These are phyloP conservation scores for Dynastes tityus DNA, from an alignment of 2,888 invertebrate genomes.

Conservation along the genomic window DNA sequence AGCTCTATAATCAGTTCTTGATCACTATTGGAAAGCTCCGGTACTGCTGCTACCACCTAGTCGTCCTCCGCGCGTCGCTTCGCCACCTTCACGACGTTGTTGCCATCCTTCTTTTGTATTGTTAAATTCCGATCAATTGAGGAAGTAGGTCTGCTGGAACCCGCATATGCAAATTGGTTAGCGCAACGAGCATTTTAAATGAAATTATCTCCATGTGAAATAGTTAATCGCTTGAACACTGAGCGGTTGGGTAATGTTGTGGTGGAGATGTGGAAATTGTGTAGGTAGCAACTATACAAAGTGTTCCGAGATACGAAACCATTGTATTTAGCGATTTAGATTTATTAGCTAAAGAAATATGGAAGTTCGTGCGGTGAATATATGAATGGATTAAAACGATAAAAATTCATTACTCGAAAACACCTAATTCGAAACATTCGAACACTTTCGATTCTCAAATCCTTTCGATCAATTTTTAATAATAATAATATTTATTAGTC, in stretches of 20 bases:
- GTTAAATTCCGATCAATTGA: conserved; percentile 22
- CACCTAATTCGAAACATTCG: no score
- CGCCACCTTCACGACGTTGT: neutral
- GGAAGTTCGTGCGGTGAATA: no score
- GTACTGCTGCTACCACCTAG: no score
- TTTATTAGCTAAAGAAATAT: no score
- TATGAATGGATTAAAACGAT: no score
- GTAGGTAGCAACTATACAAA: neutral
- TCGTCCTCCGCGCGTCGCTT: neutral
- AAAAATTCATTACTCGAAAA: no score
- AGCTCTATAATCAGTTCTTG: conserved; percentile 24
- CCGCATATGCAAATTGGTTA: conserved; percentile 18
- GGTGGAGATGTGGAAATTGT: neutral
- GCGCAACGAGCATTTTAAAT: conserved; percentile 18
- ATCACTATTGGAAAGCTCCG: conserved; percentile 31
- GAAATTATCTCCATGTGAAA: conserved; percentile 20
- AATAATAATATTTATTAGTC: no score
- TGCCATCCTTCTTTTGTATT: conserved; percentile 10
- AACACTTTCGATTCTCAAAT: no score
- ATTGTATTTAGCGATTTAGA: no score
- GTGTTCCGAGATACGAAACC: no score
- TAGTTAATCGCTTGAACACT: neutral
- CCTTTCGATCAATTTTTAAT: no score
- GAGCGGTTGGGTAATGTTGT: neutral
- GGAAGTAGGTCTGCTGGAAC: conserved; percentile 28